A percentile compares a stretch with the other conserved stretches of the same genome.
Evolutionary conservation across 2,888 invertebrate species (phyloP).

Genomic region (Melanostoma mellinum): DNA sequence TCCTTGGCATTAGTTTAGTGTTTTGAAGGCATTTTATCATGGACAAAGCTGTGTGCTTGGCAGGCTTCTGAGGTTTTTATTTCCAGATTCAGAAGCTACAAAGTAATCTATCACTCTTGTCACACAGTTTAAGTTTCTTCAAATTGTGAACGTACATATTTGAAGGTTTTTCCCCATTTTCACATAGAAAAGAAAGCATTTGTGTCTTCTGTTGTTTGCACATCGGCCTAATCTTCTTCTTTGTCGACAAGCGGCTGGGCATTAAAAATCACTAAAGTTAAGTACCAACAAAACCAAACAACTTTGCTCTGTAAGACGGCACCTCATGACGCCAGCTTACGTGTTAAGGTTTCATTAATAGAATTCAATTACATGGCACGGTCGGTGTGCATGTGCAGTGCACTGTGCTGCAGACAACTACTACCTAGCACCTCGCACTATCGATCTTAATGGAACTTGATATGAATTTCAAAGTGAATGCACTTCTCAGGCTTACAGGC

Average conservation of each 20-base stretch:
- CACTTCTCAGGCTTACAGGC: constrained; percentile 23
- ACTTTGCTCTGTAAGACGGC: not conserved
- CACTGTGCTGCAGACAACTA: constrained; percentile 2
- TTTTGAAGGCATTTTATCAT: constrained; percentile 40
- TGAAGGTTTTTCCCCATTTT: too few species aligned
- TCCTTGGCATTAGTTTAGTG: constrained; percentile 55
- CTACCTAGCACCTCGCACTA: constrained; percentile 31
- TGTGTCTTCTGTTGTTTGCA: too few species aligned
- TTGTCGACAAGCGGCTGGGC: too few species aligned
- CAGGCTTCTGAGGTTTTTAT: constrained; percentile 14
- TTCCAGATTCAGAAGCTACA: too few species aligned
- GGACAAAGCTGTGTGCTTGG: constrained; percentile 21
- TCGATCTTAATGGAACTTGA: constrained; percentile 42
- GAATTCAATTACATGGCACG: constrained; percentile 42
- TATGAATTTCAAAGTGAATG: constrained; percentile 47
- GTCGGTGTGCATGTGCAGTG: not conserved
- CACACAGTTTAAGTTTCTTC: too few species aligned
- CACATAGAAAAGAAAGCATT: too few species aligned
- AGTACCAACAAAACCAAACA: not conserved
- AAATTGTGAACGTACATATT: too few species aligned
- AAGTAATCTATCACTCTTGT: too few species aligned
- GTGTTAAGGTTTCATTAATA: constrained; percentile 57
- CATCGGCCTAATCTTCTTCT: too few species aligned
- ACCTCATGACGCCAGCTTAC: constrained; percentile 19
- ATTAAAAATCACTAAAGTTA: too few species aligned